Evolutionary conservation across 2,113 vertebrate genomes (phyloP).

Genomic region (Paramormyrops kingsleyae): DNA sequence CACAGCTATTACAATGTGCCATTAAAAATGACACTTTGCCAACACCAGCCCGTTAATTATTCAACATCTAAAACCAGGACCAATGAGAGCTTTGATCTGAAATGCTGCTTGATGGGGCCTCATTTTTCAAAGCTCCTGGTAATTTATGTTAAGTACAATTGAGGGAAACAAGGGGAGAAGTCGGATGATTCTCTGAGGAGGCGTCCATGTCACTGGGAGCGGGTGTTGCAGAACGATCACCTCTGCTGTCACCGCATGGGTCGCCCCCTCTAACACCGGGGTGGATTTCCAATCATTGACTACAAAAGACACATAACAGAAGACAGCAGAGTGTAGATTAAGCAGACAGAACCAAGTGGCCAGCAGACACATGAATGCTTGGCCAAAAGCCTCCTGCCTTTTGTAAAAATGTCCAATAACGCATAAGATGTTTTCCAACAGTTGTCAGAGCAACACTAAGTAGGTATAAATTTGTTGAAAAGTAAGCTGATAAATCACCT

Average conservation of each 20-base stretch:
- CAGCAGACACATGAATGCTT: neutral
- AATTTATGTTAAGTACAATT: conserved; percentile 5
- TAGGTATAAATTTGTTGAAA: neutral
- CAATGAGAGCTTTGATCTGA: conserved; percentile 18
- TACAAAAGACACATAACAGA: neutral
- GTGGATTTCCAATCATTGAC: neutral
- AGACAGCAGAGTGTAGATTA: neutral
- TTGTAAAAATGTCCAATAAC: neutral
- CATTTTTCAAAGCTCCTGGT: conserved; percentile 12
- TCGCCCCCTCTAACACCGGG: neutral
- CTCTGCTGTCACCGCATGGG: neutral
- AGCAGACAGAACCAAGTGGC: neutral
- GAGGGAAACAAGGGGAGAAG: neutral
- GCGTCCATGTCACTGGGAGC: neutral
- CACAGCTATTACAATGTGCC: neutral
- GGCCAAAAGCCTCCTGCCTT: neutral
- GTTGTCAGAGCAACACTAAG: neutral
- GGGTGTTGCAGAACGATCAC: neutral
- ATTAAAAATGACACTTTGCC: neutral
- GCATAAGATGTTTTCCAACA: neutral
- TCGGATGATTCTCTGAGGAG: neutral
- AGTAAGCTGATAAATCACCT: neutral
- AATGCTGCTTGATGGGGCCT: conserved; percentile 20
- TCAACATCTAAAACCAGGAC: conserved; percentile 15
- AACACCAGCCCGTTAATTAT: conserved; percentile 8